Evolutionary conservation across 2,797 vertebrate species (phyloP), one percentile per base, ranked within the genome.

Genomic region (Diplodus puntazzo): DNA sequence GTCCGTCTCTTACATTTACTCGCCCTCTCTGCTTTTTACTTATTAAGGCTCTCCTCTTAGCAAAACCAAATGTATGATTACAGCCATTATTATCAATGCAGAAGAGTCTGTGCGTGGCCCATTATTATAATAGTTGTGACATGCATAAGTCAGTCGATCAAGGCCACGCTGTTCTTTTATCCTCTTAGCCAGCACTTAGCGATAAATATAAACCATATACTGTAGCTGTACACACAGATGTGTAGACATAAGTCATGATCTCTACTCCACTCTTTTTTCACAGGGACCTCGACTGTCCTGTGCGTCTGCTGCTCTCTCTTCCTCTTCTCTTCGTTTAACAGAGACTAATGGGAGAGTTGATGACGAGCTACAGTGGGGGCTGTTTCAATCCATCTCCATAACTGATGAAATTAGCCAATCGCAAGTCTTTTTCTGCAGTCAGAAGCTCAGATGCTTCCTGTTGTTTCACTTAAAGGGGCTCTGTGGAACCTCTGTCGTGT

Each of bases 121-220:
- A 64, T 79, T 86, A 76, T 77, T 72, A 79, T 57, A 61, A 25
- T 20, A 78, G 34, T 30, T 30, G 64, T 69, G 64, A 81, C 65
- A 63, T 34, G 5, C 69, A 81, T 67, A 82, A 86, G 75, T 77
- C 75, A 73, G 72, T 62, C 66, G 71, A 87, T 86, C 73, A 75
- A 80, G 67, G 75, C 67, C 69, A 69, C 9, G 5, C 42, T 69
- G 64, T 21, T 81, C 65, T 75, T 88, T 84, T 82, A 90, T 93
- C 87, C 83, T 86, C 77, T 90, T 80, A 81, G 77, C 50, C 77
- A 58, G 83, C 83, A 87, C 87, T 89, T 66, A 83, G 49, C 78
- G 71, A 50, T 43, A 79, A 53, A 81, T 55, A 73, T 50, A 69
- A 78, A 67, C 49, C 61, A 50, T 75, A 52, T 78, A 55, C 34